Evolutionary conservation across 2,797 vertebrate genomes (phyloP).

Genomic region (Chromobotia macracanthus): DNA sequence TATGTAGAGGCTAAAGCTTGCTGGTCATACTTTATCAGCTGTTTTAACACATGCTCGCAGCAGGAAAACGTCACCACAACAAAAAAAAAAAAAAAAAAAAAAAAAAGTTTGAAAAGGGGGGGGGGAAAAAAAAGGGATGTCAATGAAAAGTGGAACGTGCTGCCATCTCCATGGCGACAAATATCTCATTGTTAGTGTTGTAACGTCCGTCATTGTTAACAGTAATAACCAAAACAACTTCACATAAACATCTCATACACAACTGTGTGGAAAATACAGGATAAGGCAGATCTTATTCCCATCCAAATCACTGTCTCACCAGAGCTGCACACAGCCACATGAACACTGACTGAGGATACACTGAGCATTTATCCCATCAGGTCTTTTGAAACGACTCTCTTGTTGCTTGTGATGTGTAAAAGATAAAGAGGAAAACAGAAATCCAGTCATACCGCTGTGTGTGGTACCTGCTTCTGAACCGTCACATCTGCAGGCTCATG

Average conservation of each 20-base stretch:
- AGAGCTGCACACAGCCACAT: background rate
- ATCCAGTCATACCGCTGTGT: background rate
- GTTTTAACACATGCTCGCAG: too few species aligned
- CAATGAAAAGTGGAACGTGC: too few species aligned
- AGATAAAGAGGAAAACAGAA: background rate
- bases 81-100: too few species aligned
- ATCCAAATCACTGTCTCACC: background rate
- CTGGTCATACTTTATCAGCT: background rate
- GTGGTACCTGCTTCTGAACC: constrained; percentile 20
- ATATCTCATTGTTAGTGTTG: constrained; percentile 24
- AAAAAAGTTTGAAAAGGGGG: too few species aligned
- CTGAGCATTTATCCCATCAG: background rate
- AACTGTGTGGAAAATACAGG: constrained; percentile 3
- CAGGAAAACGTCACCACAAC: too few species aligned
- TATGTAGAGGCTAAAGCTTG: background rate
- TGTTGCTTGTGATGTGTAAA: constrained; percentile 14
- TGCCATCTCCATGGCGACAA: background rate
- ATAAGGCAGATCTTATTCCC: constrained; percentile 7
- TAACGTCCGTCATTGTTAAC: background rate
- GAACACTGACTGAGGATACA: constrained; percentile 16
- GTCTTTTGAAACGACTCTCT: constrained; percentile 2
- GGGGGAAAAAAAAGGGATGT: too few species aligned
- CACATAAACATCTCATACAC: constrained; percentile 32
- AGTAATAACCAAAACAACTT: constrained; percentile 32
- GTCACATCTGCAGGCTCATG: background rate